Evolutionary conservation across 2,113 vertebrate species (phyloP).

Genomic region (Natator depressus): DNA sequence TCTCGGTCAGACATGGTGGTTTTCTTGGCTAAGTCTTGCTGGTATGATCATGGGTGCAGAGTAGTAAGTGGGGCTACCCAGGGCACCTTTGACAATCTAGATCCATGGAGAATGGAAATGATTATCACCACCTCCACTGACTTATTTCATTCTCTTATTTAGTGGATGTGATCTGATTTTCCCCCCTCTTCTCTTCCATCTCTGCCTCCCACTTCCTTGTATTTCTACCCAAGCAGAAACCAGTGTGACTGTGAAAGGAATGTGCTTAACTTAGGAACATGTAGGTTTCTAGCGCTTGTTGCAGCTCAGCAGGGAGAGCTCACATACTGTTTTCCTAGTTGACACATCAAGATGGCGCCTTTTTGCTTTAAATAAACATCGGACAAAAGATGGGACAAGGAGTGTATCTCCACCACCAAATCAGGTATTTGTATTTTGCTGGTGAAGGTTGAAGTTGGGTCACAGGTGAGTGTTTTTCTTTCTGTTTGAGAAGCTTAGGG

Average conservation of each 20-base stretch:
- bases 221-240: neutral
- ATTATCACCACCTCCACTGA: neutral
- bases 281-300: neutral
- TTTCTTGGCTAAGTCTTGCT: neutral
- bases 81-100: rapidly evolving
- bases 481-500: neutral
- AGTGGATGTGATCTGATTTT: neutral
- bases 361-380: neutral
- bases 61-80: neutral
- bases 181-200: neutral
- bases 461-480: neutral
- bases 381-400: neutral
- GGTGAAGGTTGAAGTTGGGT: neutral
- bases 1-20: neutral
- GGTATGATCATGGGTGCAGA: neutral
- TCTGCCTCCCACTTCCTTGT: neutral
- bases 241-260: rapidly evolving
- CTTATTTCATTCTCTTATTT: neutral
- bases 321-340: neutral
- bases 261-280: neutral
- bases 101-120: neutral
- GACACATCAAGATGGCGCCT: neutral
- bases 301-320: neutral
- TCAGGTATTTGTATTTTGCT: neutral
- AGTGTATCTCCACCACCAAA: neutral